Evolutionary conservation across 2,113 vertebrate genomes (phyloP), one percentile per base, ranked within the genome.

Genomic region (Mobula birostris): DNA sequence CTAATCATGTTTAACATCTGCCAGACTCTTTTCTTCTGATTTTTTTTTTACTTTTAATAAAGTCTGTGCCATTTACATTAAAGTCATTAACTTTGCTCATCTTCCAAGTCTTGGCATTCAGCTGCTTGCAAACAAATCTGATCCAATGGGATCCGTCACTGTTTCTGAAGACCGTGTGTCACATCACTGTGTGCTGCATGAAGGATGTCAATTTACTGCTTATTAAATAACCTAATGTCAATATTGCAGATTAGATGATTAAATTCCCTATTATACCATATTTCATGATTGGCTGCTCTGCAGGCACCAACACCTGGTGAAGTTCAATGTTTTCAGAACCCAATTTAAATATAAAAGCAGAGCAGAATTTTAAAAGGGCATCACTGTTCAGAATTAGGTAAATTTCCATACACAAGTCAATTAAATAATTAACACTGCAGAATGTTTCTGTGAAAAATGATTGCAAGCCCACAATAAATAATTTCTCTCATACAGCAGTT

Each of bases 171-270:
- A 66, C 12, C 32, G 12, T 8, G 11, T 36, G 61, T 68, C 61
- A 66, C 29, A 17, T 36, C 66, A 29, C 14, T 66, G 14, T 6
- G 40, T 17, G 1, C 1, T 68, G 85, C 63, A 32, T 7, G 61
- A 66, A 19, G 61, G 85, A 66, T 32, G 85, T 63, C 85, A 32
- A 88, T 66, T 88, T 27, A 5, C n/a, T 8, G 8, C 85, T 88
- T 88, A 88, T 88, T 88, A 88, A 88, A 66, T 29, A 88, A 88
- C 29, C 85, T n/a, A 17, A 90, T 90, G 85, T 90, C 85, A 66
- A 90, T 32, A 32, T 24, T 68, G 29, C 85, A 90, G 61, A 32
- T 66, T 66, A 90, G 29, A 32, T 32, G 14, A 90, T 90, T 90
- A 32, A 90, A 66, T 61, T 87, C 29, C 12, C 66, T 83, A 56